A percentile compares a stretch with the other conserved stretches of the same genome.
phyloP scores from a whole-genome alignment of 2,797 vertebrate genomes.

The Pyrrhura leucotis region DNA sequence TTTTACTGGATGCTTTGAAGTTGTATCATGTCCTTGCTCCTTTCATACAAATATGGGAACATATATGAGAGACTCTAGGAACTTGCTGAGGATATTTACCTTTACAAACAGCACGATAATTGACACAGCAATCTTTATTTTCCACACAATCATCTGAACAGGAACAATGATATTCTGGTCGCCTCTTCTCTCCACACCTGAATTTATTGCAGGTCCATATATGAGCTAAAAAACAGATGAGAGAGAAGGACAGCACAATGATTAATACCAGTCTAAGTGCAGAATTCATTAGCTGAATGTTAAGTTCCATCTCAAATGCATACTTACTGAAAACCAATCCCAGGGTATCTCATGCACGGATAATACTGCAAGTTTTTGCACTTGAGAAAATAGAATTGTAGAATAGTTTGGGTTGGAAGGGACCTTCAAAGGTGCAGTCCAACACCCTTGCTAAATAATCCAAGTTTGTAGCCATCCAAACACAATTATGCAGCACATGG shows the following conservation, averaged over 20 bases:
- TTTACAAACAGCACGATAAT: slow-evolving; percentile 77
- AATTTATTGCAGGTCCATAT: slow-evolving; percentile 83
- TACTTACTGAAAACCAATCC: neutral
- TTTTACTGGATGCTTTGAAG: neutral
- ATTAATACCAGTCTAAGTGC: neutral
- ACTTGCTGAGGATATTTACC: slow-evolving; percentile 57
- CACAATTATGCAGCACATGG: neutral
- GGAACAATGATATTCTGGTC: slow-evolving; percentile 74
- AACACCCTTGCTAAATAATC: neutral
- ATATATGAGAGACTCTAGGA: neutral
- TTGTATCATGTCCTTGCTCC: neutral
- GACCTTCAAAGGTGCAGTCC: neutral
- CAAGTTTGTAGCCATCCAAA: neutral
- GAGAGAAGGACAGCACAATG: neutral
- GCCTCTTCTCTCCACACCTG: slow-evolving; percentile 83
- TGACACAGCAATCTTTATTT: slow-evolving; percentile 78
- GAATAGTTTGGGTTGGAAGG: neutral
- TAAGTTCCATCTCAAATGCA: neutral
- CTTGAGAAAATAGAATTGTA: neutral
- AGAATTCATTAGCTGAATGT: neutral
- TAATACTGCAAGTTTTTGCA: neutral
- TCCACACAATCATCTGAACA: slow-evolving; percentile 81
- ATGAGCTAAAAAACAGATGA: slow-evolving; percentile 56
- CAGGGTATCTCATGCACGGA: accelerated
- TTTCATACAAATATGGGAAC: neutral